Conservation (phyloP, 2,888 invertebrate species). For the Omphaloscelis lunosa region DNA sequence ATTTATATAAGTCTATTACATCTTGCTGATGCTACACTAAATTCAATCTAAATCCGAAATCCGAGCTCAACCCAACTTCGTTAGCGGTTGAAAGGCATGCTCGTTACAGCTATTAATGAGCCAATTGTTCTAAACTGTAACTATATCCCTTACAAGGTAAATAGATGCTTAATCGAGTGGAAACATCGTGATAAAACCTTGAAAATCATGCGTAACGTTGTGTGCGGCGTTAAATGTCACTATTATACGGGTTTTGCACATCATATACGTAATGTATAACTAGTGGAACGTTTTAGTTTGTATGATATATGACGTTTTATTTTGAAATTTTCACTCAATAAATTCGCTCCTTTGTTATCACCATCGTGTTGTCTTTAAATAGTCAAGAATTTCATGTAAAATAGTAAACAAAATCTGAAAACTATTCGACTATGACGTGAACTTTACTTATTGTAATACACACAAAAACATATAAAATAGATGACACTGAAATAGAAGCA, state of each 20-base stretch:
- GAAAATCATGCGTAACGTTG: slow-evolving; percentile 59
- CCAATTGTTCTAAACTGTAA: slow-evolving; percentile 55
- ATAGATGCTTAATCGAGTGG: slow-evolving; percentile 60
- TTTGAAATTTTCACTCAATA: background rate
- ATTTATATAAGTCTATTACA: slow-evolving; percentile 12
- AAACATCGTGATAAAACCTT: slow-evolving; percentile 61
- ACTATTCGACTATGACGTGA: background rate
- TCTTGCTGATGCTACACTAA: slow-evolving; percentile 26
- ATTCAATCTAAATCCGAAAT: slow-evolving; percentile 37
- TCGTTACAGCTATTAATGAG: slow-evolving; percentile 55
- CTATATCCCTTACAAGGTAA: slow-evolving; percentile 61
- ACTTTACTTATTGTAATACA: background rate
- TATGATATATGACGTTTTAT: no score
- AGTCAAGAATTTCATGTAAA: background rate
- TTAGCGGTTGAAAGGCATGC: slow-evolving; percentile 38
- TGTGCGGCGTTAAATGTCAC: slow-evolving; percentile 56
- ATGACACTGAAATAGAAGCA: background rate
- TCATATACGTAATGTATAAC: slow-evolving; percentile 3
- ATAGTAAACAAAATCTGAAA: background rate
- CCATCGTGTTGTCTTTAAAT: background rate
- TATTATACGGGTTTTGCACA: slow-evolving; percentile 53
- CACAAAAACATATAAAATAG: slow-evolving; percentile 14
- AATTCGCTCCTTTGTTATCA: background rate
- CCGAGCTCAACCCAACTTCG: slow-evolving; percentile 20
- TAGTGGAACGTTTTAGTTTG: slow-evolving; percentile 3